A percentile compares a stretch with the other conserved stretches of the same genome.
Evolutionary conservation across 2,113 vertebrate species (phyloP).

Genomic region (Clarias batrachus): DNA sequence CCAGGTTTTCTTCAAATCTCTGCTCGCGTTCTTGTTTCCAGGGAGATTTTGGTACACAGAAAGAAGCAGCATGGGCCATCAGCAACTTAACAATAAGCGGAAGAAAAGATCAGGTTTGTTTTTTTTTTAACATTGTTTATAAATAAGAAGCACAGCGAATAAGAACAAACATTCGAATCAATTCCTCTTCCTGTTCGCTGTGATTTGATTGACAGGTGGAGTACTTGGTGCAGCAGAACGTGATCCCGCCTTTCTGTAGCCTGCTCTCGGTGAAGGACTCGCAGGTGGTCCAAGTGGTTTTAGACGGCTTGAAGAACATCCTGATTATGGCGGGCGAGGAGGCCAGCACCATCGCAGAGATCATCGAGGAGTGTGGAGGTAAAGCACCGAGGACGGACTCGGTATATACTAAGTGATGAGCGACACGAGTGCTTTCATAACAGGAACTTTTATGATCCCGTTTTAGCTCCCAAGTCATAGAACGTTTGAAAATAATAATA

Average conservation of each 20-base stretch:
- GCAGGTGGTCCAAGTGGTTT: constrained; percentile 97
- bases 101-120: constrained; percentile 94
- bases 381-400: background rate
- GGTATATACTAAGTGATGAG: no score
- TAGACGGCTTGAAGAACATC: constrained; percentile 98
- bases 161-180: background rate
- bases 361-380: constrained; percentile 99
- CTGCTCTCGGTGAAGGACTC: constrained; percentile 97
- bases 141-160: background rate
- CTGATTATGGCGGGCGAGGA: constrained; percentile 98
- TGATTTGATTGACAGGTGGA: constrained; percentile 82
- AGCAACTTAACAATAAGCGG: constrained; percentile 99
- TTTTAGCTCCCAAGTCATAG: background rate
- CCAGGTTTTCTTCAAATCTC: background rate
- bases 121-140: no score
- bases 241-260: constrained; percentile 96
- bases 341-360: constrained; percentile 95
- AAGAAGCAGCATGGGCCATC: constrained; percentile 99
- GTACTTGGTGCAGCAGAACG: constrained; percentile 94
- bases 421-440: background rate
- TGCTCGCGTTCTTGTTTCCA: constrained; percentile 51
- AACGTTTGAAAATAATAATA: background rate
- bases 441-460: background rate
- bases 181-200: constrained; percentile 14
- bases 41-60: constrained; percentile 99